Percentiles rank a stretch among this genome's conserved stretches.
These are phyloP conservation scores for Notolepis coatsorum DNA, from an alignment of 2,797 vertebrate species.

Conservation along the genomic window DNA sequence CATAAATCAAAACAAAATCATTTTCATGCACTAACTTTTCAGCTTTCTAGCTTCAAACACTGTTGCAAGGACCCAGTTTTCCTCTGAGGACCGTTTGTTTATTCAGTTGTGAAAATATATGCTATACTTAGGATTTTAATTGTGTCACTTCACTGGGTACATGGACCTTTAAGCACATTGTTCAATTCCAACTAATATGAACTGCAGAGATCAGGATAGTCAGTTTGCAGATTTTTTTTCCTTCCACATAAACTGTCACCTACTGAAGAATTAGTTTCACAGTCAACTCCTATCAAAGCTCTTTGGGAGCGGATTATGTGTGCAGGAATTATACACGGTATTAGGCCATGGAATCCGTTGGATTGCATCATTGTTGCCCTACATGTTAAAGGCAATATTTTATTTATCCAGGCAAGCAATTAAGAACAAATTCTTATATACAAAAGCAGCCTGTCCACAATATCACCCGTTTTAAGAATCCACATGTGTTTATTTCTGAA, in stretches of 20 bases:
- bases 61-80: too few relatives aligned
- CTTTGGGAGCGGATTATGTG: constrained; percentile 76
- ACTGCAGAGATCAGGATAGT: constrained; percentile 58
- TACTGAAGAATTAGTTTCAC: constrained; percentile 73
- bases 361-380: constrained; percentile 59
- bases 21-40: too few relatives aligned
- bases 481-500: too few relatives aligned
- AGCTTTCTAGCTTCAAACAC: too few relatives aligned
- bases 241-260: constrained; percentile 60
- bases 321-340: constrained; percentile 74
- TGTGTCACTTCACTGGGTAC: too few relatives aligned
- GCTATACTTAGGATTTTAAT: too few relatives aligned
- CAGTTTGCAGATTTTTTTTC: constrained; percentile 75
- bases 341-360: constrained; percentile 66
- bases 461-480: too few relatives aligned
- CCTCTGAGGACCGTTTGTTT: too few relatives aligned
- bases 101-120: too few relatives aligned
- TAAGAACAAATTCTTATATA: too few relatives aligned
- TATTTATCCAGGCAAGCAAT: constrained; percentile 22
- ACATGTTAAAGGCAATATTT: constrained; percentile 26
- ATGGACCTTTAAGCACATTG: not conserved
- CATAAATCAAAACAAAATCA: too few relatives aligned
- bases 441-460: too few relatives aligned
- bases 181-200: not conserved
- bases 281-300: constrained; percentile 77